Base-by-base conservation (phyloP, 92 coral and sea anemone species). In the Phenganax subtilis region DNA sequence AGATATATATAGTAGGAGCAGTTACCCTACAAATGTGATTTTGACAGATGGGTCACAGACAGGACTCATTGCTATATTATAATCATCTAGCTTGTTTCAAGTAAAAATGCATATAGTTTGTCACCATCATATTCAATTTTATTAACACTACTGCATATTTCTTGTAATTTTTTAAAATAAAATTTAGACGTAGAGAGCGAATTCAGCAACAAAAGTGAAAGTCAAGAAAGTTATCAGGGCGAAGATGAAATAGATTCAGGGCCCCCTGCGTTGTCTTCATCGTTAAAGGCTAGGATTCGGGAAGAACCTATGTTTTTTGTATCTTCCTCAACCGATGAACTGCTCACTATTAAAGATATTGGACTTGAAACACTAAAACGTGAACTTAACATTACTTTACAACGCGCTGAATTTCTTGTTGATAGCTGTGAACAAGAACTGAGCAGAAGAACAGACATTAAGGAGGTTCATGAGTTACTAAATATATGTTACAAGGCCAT, bases 391-490 rank as follows among this genome's bases (percentile, higher is more conserved):
- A 77, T 71, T 77, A 59, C 86, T 57, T 81, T 55, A 53, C 16
- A 80, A 14, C 91, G 85, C 65, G 87, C 89, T 10, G 75, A 54
- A 62, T 76, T 88, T 75, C 82, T 78, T 58, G 91, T 89, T 65
- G 99, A 90, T 37, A 87, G 91, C n/a, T 90, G 97, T 54, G 96
- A 92, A 61, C 87, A 86, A 58, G 99, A 96, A 72, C 66, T 96
- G 47, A 91, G 84, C 68, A 87, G 93, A 68, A 85, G 99, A 57
- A 74, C 54, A 47, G 96, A 89, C 58, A 80, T 92, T 54, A 85
- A 81, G 60, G 91, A 92, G 69, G 92, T 97, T 15, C 87, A 90
- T 51, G 96, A 90, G 65, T 72, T 96, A 57, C 80, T 96, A 62
- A 87, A 85, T 84, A 87, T 96, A 59, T 96, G 89, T 59, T 85